These are phyloP conservation scores for Aphrocallistes beatrix DNA, from an alignment of 37 sponge, comb jelly and placozoan genomes.

Conservation along the genomic window DNA sequence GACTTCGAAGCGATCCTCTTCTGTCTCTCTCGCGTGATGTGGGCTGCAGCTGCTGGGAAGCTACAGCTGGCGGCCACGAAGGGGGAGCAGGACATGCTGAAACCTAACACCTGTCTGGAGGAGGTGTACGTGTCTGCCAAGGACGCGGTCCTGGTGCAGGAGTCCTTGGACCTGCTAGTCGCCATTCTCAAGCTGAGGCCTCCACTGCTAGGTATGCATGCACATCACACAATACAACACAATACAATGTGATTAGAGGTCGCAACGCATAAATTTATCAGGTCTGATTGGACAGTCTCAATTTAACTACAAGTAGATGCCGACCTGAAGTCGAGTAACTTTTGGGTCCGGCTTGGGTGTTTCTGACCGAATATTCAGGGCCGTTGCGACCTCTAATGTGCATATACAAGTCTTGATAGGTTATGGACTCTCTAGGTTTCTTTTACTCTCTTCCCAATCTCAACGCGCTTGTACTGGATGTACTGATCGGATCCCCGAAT, in stretches of 20 bases:
- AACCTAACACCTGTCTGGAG: not conserved
- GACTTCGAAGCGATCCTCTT: slow-evolving; percentile 49
- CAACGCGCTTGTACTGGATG: slow-evolving; percentile 48
- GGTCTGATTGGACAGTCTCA: too few species aligned
- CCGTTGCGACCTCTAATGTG: too few species aligned
- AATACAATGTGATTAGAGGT: not conserved
- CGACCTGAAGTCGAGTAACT: too few species aligned
- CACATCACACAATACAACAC: not conserved
- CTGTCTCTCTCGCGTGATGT: slow-evolving; percentile 52
- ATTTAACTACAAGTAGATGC: too few species aligned
- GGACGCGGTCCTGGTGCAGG: slow-evolving; percentile 61
- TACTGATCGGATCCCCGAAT: slow-evolving; percentile 46
- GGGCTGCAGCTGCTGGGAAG: slow-evolving; percentile 65
- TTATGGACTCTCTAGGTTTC: not conserved
- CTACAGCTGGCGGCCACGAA: slow-evolving; percentile 48
- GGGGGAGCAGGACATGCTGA: not conserved
- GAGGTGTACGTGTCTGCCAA: slow-evolving; percentile 23
- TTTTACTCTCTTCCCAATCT: slow-evolving; percentile 46
- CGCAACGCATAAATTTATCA: not conserved
- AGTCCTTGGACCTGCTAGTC: slow-evolving; percentile 57
- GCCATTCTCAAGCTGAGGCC: slow-evolving; percentile 53
- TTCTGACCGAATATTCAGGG: too few species aligned
- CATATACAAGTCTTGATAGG: not conserved
- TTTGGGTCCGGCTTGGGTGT: too few species aligned
- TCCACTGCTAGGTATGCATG: slow-evolving; percentile 29